Percentiles rank a stretch among this genome's conserved stretches.
phyloP scores from a whole-genome alignment of 1,140 invertebrate species.

The Paraescarpia echinospica region DNA sequence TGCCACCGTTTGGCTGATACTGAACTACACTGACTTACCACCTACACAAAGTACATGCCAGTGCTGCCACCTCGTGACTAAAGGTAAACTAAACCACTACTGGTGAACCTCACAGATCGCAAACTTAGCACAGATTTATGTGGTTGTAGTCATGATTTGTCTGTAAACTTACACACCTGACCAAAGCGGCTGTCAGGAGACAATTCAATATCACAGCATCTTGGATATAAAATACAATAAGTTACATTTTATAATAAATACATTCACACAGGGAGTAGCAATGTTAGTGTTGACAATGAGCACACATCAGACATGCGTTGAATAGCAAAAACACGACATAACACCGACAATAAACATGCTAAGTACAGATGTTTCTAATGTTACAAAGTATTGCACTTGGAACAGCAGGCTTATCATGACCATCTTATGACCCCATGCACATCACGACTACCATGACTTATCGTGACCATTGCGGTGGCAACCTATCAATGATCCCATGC shows the following conservation, averaged over 20 bases:
- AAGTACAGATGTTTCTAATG: not conserved
- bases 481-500: not conserved
- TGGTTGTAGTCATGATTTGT: not conserved
- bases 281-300: not conserved
- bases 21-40: too few relatives aligned
- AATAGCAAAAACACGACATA: not conserved
- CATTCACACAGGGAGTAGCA: not conserved
- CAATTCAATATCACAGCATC: not conserved
- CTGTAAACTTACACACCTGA: not conserved
- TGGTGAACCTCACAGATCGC: not conserved
- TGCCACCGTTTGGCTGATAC: not conserved
- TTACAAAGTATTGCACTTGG: not conserved
- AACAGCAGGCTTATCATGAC: not conserved
- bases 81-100: not conserved
- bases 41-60: too few relatives aligned
- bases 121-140: not conserved
- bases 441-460: not conserved
- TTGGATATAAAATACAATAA: not conserved
- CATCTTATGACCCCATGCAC: not conserved
- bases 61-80: not conserved
- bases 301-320: not conserved
- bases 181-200: not conserved
- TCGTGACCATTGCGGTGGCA: too few relatives aligned
- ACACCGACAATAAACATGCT: not conserved
- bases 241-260: not conserved